Evolutionary conservation across 2,797 vertebrate genomes (phyloP).

Genomic region (Microtus californicus): DNA sequence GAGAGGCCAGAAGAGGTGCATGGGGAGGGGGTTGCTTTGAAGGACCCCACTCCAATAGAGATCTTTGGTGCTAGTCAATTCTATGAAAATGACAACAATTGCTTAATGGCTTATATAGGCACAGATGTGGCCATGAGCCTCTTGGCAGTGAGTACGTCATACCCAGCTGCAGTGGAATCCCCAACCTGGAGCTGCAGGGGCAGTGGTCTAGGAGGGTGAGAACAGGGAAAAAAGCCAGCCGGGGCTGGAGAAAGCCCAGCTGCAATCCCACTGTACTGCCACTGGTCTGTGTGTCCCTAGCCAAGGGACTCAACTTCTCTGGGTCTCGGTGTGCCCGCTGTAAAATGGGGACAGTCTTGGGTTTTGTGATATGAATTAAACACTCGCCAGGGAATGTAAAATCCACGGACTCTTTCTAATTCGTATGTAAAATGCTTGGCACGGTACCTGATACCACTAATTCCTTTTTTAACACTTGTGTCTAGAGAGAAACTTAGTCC

Average conservation of each 20-base stretch:
- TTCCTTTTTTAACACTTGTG: neutral
- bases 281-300: neutral
- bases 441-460: neutral
- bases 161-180: neutral
- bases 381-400: neutral
- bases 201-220: neutral
- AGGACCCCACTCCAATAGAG: neutral
- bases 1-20: neutral
- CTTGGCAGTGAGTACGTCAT: neutral
- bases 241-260: neutral
- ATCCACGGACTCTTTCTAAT: neutral
- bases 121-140: neutral
- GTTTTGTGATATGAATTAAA: neutral
- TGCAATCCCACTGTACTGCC: neutral
- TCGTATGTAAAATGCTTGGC: neutral
- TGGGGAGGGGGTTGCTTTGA: neutral
- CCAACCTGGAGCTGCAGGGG: neutral
- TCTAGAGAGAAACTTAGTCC: neutral
- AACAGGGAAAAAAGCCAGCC: neutral
- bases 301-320: neutral
- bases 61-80: neutral
- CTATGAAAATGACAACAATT: constrained; percentile 18
- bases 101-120: neutral
- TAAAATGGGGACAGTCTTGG: neutral
- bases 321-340: neutral